Conservation (phyloP, 2,888 invertebrate species). For the Eristalinus aeneus region DNA sequence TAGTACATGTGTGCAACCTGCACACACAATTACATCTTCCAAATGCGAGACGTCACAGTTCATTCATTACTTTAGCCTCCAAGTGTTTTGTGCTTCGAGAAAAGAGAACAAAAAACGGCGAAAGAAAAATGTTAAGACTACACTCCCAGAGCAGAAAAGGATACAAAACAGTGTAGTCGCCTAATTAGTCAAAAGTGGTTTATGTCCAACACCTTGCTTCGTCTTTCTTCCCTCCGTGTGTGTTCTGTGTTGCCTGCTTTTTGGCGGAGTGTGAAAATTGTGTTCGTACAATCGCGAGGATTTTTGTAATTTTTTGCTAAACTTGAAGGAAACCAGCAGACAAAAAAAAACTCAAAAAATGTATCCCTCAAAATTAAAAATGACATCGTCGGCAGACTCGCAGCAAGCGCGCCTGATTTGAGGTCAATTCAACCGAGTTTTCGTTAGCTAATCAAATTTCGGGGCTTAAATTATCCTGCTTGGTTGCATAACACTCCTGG, state of each 20-base stretch:
- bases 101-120: background rate
- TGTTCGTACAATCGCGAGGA: conserved; percentile 18
- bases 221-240: background rate
- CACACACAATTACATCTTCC: conserved; percentile 39
- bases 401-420: conserved; percentile 12
- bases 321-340: no score
- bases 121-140: conserved; percentile 45
- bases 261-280: conserved; percentile 42
- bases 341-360: conserved; percentile 21
- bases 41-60: conserved; percentile 62
- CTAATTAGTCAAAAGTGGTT: conserved; percentile 27
- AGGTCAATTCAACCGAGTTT: background rate
- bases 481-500: conserved; percentile 64
- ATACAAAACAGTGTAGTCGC: background rate
- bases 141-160: conserved; percentile 2
- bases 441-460: conserved; percentile 12
- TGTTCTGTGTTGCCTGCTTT: conserved; percentile 9
- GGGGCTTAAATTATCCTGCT: conserved; percentile 16
- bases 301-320: conserved; percentile 19
- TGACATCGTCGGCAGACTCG: background rate
- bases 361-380: conserved; percentile 39
- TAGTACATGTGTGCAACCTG: conserved; percentile 56
- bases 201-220: conserved; percentile 17
- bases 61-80: conserved; percentile 69
- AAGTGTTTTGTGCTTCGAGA: conserved; percentile 41